phyloP scores from a whole-genome alignment of 2,113 vertebrate genomes.

The Cheirogaleus medius region DNA sequence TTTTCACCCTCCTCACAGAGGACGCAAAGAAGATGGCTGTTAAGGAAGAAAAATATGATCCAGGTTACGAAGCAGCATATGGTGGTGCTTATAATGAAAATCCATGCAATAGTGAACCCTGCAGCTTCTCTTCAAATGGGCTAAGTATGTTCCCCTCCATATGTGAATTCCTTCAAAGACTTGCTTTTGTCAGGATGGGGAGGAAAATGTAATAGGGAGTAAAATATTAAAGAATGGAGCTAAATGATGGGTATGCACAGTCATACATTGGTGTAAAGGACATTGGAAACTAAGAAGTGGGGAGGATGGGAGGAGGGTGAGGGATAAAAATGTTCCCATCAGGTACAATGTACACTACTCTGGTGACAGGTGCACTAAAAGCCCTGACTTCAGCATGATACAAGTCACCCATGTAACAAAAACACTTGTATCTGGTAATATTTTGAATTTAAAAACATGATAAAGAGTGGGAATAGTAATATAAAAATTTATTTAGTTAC shows the following conservation, averaged over 20 bases:
- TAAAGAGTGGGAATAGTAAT: background rate
- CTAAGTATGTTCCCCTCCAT: conserved; percentile 81
- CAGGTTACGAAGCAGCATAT: conserved; percentile 95
- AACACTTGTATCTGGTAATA: too few relatives aligned
- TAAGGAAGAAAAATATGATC: conserved; percentile 97
- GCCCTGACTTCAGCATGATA: too few relatives aligned
- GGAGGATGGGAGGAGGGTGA: too few relatives aligned
- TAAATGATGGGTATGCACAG: too few relatives aligned
- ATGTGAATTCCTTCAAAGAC: background rate
- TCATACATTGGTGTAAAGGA: too few relatives aligned
- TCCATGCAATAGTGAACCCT: conserved; percentile 85
- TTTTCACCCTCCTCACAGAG: conserved; percentile 85
- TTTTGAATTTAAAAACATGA: too few relatives aligned
- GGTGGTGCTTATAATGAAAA: conserved; percentile 89
- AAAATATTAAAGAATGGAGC: background rate
- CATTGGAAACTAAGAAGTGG: too few relatives aligned
- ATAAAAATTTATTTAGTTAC: background rate
- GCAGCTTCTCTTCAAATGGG: conserved; percentile 86
- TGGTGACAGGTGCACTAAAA: too few relatives aligned
- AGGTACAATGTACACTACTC: too few relatives aligned
- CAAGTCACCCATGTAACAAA: too few relatives aligned
- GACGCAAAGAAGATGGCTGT: conserved; percentile 97
- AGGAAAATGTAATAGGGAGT: too few relatives aligned
- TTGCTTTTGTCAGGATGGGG: background rate
- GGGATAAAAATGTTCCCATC: too few relatives aligned